A percentile compares a stretch with the other conserved stretches of the same genome.
Evolutionary conservation across 2,888 invertebrate species (phyloP).

Genomic region (Rhagophthalmus giganteus): DNA sequence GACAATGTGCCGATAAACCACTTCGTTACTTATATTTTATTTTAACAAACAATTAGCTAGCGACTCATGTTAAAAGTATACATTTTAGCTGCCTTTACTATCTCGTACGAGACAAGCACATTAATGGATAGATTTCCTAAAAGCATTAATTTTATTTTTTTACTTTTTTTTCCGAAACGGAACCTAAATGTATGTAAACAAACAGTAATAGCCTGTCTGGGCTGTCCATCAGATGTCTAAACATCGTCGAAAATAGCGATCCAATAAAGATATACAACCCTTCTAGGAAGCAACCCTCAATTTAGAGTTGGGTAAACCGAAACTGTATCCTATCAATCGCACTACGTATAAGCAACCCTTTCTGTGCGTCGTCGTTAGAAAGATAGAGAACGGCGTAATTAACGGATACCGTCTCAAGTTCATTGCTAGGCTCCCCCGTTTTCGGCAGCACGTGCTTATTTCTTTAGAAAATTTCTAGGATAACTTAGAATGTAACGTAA

Average conservation of each 20-base stretch:
- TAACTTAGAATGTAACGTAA: not conserved
- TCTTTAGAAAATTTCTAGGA: not conserved
- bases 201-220: not conserved
- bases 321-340: slow-evolving; percentile 21
- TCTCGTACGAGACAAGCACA: not conserved
- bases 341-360: slow-evolving; percentile 19
- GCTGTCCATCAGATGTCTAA: slow-evolving; percentile 33
- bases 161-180: not conserved
- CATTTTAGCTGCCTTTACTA: too few species aligned
- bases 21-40: too few species aligned
- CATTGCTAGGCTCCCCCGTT: not conserved
- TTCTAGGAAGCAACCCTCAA: slow-evolving; percentile 23
- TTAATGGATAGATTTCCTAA: not conserved
- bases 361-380: slow-evolving; percentile 6
- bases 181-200: not conserved
- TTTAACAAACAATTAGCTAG: too few species aligned
- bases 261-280: slow-evolving; percentile 34
- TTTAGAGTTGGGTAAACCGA: slow-evolving; percentile 23
- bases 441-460: not conserved
- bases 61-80: too few species aligned
- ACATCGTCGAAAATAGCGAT: slow-evolving; percentile 29
- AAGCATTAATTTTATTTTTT: not conserved
- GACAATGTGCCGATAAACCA: too few species aligned
- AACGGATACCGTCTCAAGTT: slow-evolving; percentile 3
- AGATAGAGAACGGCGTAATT: slow-evolving; percentile 3